A percentile compares a stretch with the other conserved stretches of the same genome.
These are phyloP conservation scores for Pteromalus puparum DNA, from an alignment of 1,140 invertebrate species.

Conservation along the genomic window DNA sequence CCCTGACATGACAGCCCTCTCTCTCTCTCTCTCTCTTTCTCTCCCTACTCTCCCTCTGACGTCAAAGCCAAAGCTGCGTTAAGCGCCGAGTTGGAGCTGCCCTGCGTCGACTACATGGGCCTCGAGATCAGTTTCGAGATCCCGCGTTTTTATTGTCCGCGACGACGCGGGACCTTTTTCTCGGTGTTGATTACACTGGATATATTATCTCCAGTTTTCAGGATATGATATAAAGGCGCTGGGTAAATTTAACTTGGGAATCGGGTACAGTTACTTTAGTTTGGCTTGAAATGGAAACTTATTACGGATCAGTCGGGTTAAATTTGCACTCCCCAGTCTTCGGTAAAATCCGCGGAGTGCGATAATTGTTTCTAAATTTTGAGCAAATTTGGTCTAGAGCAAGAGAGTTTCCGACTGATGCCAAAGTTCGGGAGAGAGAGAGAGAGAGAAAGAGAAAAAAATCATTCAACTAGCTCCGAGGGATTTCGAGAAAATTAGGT, in stretches of 20 bases:
- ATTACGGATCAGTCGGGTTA: neutral
- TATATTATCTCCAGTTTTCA: too few relatives aligned
- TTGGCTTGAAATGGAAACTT: neutral
- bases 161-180: too few relatives aligned
- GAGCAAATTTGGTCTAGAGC: neutral
- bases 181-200: too few relatives aligned
- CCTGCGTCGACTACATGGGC: neutral
- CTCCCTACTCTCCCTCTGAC: neutral
- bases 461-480: neutral
- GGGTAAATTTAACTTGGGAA: neutral
- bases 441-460: neutral
- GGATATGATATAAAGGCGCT: too few relatives aligned
- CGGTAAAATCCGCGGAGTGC: neutral
- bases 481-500: neutral
- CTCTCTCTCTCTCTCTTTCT: neutral
- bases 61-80: conserved; percentile 37
- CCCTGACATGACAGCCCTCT: conserved; percentile 41
- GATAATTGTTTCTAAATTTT: neutral
- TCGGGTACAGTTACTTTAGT: neutral
- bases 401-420: neutral
- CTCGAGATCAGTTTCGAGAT: neutral
- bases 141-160: neutral
- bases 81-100: neutral
- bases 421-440: neutral
- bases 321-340: neutral